Percentiles rank a stretch among this genome's conserved stretches.
These are phyloP conservation scores for Lydus trimaculatus DNA, from an alignment of 2,888 invertebrate genomes.

Conservation along the genomic window DNA sequence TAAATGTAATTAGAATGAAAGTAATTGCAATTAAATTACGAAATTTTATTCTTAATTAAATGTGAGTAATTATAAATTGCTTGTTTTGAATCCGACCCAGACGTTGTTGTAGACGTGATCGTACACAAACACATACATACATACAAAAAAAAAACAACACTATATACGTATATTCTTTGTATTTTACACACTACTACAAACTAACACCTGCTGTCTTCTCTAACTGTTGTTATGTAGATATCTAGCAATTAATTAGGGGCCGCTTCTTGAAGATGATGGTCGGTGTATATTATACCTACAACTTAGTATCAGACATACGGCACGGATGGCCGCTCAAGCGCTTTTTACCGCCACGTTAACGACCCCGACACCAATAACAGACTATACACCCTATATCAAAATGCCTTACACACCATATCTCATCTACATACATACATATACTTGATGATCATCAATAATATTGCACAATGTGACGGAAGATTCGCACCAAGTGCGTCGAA, in stretches of 20 bases:
- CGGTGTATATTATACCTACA: slow-evolving; percentile 25
- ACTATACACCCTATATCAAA: slow-evolving; percentile 24
- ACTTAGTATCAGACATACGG: slow-evolving; percentile 40
- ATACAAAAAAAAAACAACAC: too few relatives aligned
- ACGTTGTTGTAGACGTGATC: neutral
- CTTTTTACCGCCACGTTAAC: slow-evolving; percentile 38
- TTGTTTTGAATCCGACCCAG: neutral
- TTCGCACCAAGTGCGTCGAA: too few relatives aligned
- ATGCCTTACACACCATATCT: slow-evolving; percentile 15
- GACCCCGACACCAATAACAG: slow-evolving; percentile 36
- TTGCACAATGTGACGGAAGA: too few relatives aligned
- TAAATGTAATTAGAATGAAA: neutral
- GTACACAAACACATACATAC: neutral
- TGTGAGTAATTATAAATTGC: neutral
- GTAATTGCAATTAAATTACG: neutral
- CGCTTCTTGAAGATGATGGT: slow-evolving; percentile 39
- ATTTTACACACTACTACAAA: neutral
- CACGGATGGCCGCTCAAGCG: slow-evolving; percentile 46
- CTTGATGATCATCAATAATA: neutral
- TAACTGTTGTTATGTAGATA: slow-evolving; percentile 9
- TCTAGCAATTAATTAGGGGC: slow-evolving; percentile 33
- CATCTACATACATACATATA: neutral
- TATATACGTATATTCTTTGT: neutral
- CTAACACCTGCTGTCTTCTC: slow-evolving; percentile 1
- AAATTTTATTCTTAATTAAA: neutral